phyloP scores from a whole-genome alignment of 1,140 invertebrate genomes.

The Forficula auricularia region DNA sequence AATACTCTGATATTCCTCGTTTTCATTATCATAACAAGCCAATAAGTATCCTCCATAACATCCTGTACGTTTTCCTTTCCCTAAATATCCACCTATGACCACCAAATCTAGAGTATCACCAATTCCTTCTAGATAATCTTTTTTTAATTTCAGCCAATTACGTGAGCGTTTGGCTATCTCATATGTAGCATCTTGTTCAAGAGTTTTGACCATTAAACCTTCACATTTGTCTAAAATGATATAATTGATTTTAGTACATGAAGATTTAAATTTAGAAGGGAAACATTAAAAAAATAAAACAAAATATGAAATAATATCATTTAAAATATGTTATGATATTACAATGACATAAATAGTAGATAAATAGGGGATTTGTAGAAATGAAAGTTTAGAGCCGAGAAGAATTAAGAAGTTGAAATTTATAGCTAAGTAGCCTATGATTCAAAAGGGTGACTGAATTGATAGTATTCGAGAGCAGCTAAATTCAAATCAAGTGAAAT shows the following conservation, averaged over 20 bases:
- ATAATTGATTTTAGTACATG: too few species aligned
- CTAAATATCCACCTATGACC: constrained; percentile 87
- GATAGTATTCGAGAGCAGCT: too few species aligned
- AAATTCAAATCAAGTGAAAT: too few species aligned
- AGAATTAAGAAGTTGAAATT: too few species aligned
- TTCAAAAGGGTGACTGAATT: too few species aligned
- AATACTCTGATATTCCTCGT: constrained; percentile 84
- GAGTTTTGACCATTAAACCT: constrained; percentile 96
- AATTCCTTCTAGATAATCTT: constrained; percentile 90
- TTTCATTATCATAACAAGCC: constrained; percentile 86
- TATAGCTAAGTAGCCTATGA: too few species aligned
- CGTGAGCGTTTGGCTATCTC: constrained; percentile 93
- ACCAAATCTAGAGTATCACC: constrained; percentile 90
- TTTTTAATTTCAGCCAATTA: constrained; percentile 97
- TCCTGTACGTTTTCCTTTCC: constrained; percentile 86
- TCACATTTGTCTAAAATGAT: constrained; percentile 82
- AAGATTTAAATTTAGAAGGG: too few species aligned
- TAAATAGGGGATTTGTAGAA: too few species aligned
- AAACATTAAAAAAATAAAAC: constrained; percentile 10
- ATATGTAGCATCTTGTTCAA: constrained; percentile 84
- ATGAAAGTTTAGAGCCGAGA: too few species aligned
- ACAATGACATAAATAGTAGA: background rate
- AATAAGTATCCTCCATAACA: constrained; percentile 90
- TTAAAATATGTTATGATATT: background rate
- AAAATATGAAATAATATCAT: constrained; percentile 9